Conservation (phyloP, 2,888 invertebrate species). For the Lasioglossum figueresi region DNA sequence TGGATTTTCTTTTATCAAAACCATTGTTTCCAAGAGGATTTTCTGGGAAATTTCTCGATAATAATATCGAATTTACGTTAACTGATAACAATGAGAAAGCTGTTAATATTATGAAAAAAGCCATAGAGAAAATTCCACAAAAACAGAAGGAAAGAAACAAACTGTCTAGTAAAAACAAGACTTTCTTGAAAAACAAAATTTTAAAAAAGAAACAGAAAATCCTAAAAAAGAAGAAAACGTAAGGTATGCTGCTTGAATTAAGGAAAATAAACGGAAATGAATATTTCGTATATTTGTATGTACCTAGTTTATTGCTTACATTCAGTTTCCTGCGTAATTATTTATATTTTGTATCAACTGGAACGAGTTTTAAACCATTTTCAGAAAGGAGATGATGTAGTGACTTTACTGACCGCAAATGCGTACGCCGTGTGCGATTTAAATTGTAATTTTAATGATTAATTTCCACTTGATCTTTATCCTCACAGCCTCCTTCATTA, state of each 20-base stretch:
- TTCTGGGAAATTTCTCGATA: slow-evolving; percentile 87
- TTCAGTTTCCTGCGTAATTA: slow-evolving; percentile 9
- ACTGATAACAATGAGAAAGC: slow-evolving; percentile 82
- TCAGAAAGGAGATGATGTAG: background rate
- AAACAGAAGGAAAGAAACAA: slow-evolving; percentile 50
- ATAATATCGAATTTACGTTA: slow-evolving; percentile 77
- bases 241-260: slow-evolving; percentile 21
- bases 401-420: background rate
- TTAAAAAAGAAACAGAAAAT: slow-evolving; percentile 32
- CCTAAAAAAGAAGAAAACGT: slow-evolving; percentile 35
- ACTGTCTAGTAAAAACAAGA: slow-evolving; percentile 26
- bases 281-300: slow-evolving; percentile 27
- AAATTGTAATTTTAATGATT: background rate
- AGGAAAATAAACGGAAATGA: slow-evolving; percentile 11
- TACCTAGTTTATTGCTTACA: slow-evolving; percentile 45
- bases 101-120: slow-evolving; percentile 86
- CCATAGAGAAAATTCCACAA: slow-evolving; percentile 65
- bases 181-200: slow-evolving; percentile 28
- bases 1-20: slow-evolving; percentile 85
- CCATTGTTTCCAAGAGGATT: slow-evolving; percentile 89
- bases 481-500: background rate
- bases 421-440: background rate
- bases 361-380: slow-evolving; percentile 20
- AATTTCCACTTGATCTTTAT: background rate
- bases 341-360: slow-evolving; percentile 8